Conservation (phyloP, 2,113 vertebrate genomes). For the Stigmatopora nigra region DNA sequence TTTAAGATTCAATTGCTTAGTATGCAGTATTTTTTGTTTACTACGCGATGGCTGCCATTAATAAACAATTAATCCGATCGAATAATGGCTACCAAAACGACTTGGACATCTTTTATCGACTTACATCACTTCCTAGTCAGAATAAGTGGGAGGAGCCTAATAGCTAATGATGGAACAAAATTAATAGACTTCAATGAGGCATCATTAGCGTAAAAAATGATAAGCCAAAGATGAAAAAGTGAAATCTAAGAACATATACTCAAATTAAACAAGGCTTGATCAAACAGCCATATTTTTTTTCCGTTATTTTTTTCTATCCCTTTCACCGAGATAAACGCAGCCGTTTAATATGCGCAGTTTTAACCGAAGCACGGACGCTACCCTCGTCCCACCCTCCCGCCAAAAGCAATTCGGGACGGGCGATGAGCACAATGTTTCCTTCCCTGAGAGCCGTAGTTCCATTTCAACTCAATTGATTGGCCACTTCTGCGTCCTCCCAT, state of each 20-base stretch:
- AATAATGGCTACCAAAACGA: background rate
- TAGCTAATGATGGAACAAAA: constrained; percentile 39
- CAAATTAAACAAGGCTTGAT: background rate
- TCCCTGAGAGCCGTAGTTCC: constrained; percentile 59
- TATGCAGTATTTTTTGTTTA: too few relatives aligned
- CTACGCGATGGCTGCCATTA: too few relatives aligned
- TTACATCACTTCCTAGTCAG: background rate
- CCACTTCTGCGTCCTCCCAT: constrained; percentile 44
- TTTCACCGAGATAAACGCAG: constrained; percentile 51
- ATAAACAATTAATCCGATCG: background rate
- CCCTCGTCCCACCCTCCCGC: constrained; percentile 20
- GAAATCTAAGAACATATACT: background rate
- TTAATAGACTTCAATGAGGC: constrained; percentile 29
- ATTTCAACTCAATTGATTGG: constrained; percentile 68
- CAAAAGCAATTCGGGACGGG: constrained; percentile 58
- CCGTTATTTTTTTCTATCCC: too few relatives aligned
- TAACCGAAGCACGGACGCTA: constrained; percentile 41
- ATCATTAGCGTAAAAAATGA: background rate
- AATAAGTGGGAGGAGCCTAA: constrained; percentile 5
- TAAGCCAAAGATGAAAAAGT: background rate
- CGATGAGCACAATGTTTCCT: constrained; percentile 56
- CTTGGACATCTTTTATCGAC: background rate
- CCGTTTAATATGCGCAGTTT: constrained; percentile 51
- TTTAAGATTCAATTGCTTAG: too few relatives aligned
- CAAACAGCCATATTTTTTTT: constrained; percentile 25